A percentile compares a stretch with the other conserved stretches of the same genome.
These are phyloP conservation scores for Cerceris ruficornis DNA, from an alignment of 2,888 invertebrate species.

Conservation along the genomic window DNA sequence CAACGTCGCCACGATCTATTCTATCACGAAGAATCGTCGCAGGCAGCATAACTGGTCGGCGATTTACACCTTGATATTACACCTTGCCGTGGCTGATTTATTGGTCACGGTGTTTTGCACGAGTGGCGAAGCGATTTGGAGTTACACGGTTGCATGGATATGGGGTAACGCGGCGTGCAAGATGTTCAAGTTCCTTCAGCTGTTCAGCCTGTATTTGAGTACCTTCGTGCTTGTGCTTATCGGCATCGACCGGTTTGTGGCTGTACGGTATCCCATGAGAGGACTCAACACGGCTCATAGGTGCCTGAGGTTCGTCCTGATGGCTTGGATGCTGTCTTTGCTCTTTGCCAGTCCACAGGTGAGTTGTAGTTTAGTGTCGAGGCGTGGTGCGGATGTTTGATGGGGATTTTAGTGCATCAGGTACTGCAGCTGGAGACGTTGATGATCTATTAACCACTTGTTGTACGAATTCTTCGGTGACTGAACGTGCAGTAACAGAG, in stretches of 20 bases:
- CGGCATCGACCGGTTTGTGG: constrained; percentile 91
- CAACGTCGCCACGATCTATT: constrained; percentile 90
- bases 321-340: constrained; percentile 89
- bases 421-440: too few relatives aligned
- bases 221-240: constrained; percentile 92
- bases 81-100: constrained; percentile 92
- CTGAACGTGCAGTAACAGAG: too few relatives aligned
- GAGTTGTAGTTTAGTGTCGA: constrained; percentile 73
- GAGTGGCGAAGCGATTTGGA: constrained; percentile 91
- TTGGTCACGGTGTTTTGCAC: constrained; percentile 92
- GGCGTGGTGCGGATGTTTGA: too few relatives aligned
- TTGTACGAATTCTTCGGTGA: too few relatives aligned
- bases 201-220: constrained; percentile 91
- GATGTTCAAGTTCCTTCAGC: constrained; percentile 90
- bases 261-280: constrained; percentile 91
- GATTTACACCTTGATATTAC: constrained; percentile 90
- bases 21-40: constrained; percentile 86
- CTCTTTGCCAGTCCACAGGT: constrained; percentile 93
- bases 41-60: constrained; percentile 87
- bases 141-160: constrained; percentile 90
- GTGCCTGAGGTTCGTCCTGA: constrained; percentile 86
- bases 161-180: constrained; percentile 91
- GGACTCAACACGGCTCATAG: constrained; percentile 85
- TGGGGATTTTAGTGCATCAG: too few relatives aligned
- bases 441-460: too few relatives aligned